Evolutionary conservation across 2,797 vertebrate genomes (phyloP), one percentile per base, ranked within the genome.

Genomic region (Sebastiscus albofasciatus): DNA sequence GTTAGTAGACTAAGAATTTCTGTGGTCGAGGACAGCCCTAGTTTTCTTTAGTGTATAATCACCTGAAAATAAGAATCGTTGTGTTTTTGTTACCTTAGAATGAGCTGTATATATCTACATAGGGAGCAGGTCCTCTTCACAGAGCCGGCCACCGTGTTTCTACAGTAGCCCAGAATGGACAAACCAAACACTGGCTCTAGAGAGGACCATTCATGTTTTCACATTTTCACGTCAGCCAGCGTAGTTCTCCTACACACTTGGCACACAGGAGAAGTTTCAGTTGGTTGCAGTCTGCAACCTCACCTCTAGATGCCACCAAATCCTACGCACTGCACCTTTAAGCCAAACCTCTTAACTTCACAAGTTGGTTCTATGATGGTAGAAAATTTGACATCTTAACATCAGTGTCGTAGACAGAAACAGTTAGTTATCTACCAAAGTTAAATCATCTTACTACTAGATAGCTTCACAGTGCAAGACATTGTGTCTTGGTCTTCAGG

Each of bases 81-180:
- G 39, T 42, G 14, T 42, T 42, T 42, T 42, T 6, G 14, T 42
- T 42, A 42, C 39, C 14, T 16, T 42, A 42, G 14, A 42, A 0
- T 7, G 39, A 42, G 39, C 14, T 0, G 3, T 42, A 16, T 42
- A 42, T 42, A 49, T 49, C 46, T 20, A 49, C 18, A 42, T 49
- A 49, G 8, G 16, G 46, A 49, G 39, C 1, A 6, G 46, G 16
- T 52, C 1, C 18, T 52, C 46, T 52, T 52, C 8, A 52, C 8
- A 8, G 0, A 52, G 46, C 0, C 1, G 16, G 6, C 16, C 3
- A 0, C 16, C 42, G 18, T 18, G 1, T 2, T 46, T 4, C 16
- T 46, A 46, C 42, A 18, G 42, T 18, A 4, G 39, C 14, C 39
- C 39, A 42, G 14, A 42, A 42, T 0, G 39, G 16, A 46, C 42